phyloP scores from a whole-genome alignment of 2,888 invertebrate genomes.

The Aspidiotus rigidus region DNA sequence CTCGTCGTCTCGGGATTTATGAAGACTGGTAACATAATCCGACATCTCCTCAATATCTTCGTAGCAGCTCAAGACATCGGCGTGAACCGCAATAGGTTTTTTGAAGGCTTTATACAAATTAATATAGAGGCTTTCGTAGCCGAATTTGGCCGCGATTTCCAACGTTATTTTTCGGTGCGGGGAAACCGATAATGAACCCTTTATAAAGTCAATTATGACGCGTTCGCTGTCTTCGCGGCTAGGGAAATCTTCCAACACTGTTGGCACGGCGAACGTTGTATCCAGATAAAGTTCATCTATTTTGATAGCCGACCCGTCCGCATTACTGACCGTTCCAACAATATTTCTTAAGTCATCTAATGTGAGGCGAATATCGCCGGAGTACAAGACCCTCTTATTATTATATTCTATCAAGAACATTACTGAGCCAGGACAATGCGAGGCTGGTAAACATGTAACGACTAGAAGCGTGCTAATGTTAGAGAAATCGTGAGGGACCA shows the following conservation, averaged over 20 bases:
- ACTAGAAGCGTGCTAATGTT: constrained; percentile 43
- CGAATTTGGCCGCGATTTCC: neutral
- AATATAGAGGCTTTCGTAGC: neutral
- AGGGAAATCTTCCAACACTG: constrained; percentile 53
- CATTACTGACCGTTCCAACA: constrained; percentile 47
- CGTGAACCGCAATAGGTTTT: neutral
- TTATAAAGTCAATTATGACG: constrained; percentile 48
- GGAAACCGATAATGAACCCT: constrained; percentile 43
- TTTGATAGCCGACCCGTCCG: constrained; percentile 44
- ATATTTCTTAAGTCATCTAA: constrained; percentile 50
- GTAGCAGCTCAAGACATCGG: neutral
- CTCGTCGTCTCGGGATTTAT: neutral
- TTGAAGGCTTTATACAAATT: neutral
- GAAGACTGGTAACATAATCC: neutral
- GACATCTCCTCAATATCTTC: neutral
- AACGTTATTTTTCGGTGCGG: neutral
- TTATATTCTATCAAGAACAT: constrained; percentile 68
- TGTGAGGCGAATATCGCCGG: constrained; percentile 68
- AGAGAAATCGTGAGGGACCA: constrained; percentile 36
- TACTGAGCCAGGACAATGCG: constrained; percentile 74
- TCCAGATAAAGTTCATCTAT: constrained; percentile 66
- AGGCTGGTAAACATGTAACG: constrained; percentile 62
- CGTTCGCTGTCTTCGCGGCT: constrained; percentile 53
- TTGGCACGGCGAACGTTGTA: constrained; percentile 60
- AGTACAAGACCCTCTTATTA: constrained; percentile 56